Conservation (phyloP, 2,797 vertebrate genomes). For the Chanos chanos region DNA sequence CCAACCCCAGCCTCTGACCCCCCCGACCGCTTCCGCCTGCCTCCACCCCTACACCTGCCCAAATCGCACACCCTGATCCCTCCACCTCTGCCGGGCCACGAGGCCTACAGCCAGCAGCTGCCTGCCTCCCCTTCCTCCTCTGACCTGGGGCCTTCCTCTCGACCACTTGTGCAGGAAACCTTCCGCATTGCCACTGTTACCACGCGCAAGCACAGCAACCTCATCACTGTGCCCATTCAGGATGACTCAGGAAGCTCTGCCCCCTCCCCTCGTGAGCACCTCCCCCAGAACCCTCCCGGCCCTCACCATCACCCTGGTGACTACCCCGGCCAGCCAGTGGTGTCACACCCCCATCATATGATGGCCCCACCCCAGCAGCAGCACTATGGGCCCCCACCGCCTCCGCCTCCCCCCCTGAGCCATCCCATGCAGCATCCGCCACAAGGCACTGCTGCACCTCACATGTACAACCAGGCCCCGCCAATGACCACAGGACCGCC, state of each 20-base stretch:
- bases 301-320: slow-evolving; percentile 88
- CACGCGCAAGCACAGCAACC: slow-evolving; percentile 95
- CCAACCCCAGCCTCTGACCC: slow-evolving; percentile 76
- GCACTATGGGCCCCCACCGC: slow-evolving; percentile 89
- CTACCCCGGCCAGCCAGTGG: slow-evolving; percentile 87
- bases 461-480: slow-evolving; percentile 94
- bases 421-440: slow-evolving; percentile 94
- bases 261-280: slow-evolving; percentile 77
- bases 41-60: slow-evolving; percentile 80
- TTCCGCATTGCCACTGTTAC: slow-evolving; percentile 89
- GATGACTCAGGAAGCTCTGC: slow-evolving; percentile 82
- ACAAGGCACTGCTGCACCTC: slow-evolving; percentile 86
- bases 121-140: slow-evolving; percentile 71
- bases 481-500: slow-evolving; percentile 93
- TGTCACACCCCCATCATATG: slow-evolving; percentile 92
- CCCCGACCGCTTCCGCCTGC: slow-evolving; percentile 88
- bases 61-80: slow-evolving; percentile 91
- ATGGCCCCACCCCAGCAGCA: slow-evolving; percentile 88
- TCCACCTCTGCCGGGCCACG: slow-evolving; percentile 81
- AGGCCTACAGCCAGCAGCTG: slow-evolving; percentile 84
- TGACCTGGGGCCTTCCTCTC: slow-evolving; percentile 66
- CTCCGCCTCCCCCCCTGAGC: slow-evolving; percentile 84
- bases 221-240: slow-evolving; percentile 97
- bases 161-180: slow-evolving; percentile 84
- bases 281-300: slow-evolving; percentile 66